These are phyloP conservation scores for Mellivora capensis DNA, from an alignment of 2,113 vertebrate genomes.

Conservation along the genomic window DNA sequence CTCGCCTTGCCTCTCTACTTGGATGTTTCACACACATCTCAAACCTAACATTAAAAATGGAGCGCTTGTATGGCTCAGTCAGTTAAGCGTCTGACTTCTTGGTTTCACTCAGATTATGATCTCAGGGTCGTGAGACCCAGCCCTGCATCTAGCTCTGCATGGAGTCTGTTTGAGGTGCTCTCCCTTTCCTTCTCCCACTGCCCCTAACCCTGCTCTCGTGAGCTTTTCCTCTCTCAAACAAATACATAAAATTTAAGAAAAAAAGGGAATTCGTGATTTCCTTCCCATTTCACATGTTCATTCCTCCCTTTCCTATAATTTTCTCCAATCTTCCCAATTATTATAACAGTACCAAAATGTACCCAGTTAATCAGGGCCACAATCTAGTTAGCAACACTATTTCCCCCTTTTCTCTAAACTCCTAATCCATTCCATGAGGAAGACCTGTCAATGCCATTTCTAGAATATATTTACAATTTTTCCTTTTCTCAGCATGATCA, in stretches of 20 bases:
- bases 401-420: not conserved
- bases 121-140: not conserved
- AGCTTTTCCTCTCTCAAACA: not conserved
- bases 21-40: not conserved
- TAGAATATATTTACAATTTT: not conserved
- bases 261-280: not conserved
- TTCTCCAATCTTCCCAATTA: not conserved
- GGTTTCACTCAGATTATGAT: not conserved
- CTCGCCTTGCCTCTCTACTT: not conserved
- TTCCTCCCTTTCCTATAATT: not conserved
- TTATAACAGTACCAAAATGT: not conserved
- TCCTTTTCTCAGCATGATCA: not conserved
- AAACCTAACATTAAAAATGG: not conserved
- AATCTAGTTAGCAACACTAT: not conserved
- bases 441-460: not conserved
- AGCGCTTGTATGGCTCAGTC: not conserved
- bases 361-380: not conserved
- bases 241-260: not conserved
- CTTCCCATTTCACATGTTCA: not conserved
- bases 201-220: not conserved
- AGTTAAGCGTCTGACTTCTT: not conserved
- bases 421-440: not conserved
- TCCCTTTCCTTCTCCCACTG: not conserved
- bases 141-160: not conserved
- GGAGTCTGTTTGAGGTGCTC: not conserved